A percentile compares a stretch with the other conserved stretches of the same genome.
Conservation (phyloP, 2,888 invertebrate genomes). For the Frankliniella fusca region DNA sequence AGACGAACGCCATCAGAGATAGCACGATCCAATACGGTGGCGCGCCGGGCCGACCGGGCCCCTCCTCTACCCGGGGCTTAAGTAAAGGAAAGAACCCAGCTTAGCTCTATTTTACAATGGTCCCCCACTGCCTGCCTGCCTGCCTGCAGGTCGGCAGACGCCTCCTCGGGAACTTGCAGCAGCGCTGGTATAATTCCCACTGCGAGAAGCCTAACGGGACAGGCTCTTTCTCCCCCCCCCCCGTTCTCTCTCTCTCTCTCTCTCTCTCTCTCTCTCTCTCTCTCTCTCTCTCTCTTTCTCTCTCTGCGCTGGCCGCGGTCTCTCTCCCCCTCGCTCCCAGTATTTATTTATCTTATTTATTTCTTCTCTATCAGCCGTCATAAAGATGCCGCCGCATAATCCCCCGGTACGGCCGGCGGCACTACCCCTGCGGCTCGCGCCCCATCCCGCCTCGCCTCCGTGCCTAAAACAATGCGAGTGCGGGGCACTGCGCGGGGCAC, state of each 20-base stretch:
- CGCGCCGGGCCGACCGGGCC: background rate
- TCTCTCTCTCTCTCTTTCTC: background rate
- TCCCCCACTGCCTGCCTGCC: background rate
- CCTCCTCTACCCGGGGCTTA: background rate
- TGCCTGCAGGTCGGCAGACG: background rate
- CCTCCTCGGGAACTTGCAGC: background rate
- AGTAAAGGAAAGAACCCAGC: conserved; percentile 19
- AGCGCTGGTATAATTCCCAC: conserved; percentile 5
- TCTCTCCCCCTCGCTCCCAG: background rate
- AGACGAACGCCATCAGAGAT: conserved; percentile 26
- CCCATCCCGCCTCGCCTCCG: background rate
- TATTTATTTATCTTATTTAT: conserved; percentile 27
- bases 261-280: background rate
- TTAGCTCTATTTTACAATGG: conserved; percentile 25
- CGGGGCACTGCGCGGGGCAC: background rate
- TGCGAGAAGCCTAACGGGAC: conserved; percentile 15
- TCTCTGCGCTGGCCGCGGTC: background rate
- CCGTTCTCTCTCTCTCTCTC: background rate
- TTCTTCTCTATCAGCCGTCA: conserved; percentile 26
- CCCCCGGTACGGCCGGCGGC: background rate
- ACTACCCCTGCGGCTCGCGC: background rate
- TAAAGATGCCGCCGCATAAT: conserved; percentile 23
- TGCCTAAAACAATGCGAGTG: background rate
- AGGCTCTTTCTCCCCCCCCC: background rate
- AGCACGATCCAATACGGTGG: conserved; percentile 11